These are phyloP conservation scores for Drosophila affinis DNA, from an alignment of 2,888 invertebrate species.

Conservation along the genomic window DNA sequence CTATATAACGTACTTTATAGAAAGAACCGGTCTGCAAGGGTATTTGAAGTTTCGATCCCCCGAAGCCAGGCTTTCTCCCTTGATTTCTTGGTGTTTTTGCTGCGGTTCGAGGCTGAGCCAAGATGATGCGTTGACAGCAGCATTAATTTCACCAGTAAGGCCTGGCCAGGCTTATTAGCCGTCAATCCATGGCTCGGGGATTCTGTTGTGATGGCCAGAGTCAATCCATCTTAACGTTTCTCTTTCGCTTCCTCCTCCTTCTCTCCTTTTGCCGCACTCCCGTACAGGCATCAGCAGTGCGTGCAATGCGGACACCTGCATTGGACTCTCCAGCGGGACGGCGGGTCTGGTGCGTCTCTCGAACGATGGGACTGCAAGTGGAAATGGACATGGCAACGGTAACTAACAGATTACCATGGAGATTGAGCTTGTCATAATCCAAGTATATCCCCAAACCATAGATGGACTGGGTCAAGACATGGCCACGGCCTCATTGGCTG, in stretches of 20 bases:
- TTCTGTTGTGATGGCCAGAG: conserved; percentile 66
- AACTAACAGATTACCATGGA: conserved; percentile 70
- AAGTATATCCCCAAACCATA: conserved; percentile 20
- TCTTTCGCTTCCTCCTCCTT: neutral
- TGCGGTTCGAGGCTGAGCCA: conserved; percentile 17
- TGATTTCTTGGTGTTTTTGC: neutral
- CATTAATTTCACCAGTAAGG: conserved; percentile 65
- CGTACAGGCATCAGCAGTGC: conserved; percentile 73
- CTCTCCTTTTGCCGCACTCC: conserved; percentile 30
- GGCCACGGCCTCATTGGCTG: conserved; percentile 49
- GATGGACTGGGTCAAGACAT: conserved; percentile 61
- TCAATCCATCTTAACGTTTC: conserved; percentile 57
- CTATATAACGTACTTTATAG: neutral
- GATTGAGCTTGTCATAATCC: conserved; percentile 52
- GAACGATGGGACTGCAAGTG: conserved; percentile 48
- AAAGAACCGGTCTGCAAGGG: neutral
- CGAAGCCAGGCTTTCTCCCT: conserved; percentile 19
- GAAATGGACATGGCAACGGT: conserved; percentile 73
- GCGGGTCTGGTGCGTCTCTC: conserved; percentile 78
- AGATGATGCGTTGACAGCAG: conserved; percentile 60
- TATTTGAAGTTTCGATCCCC: neutral
- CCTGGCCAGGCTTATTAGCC: conserved; percentile 43
- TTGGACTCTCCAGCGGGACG: conserved; percentile 84
- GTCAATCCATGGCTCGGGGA: conserved; percentile 38
- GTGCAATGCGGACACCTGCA: conserved; percentile 84